Conservation (phyloP, 2,797 vertebrate species). For the Emys orbicularis region DNA sequence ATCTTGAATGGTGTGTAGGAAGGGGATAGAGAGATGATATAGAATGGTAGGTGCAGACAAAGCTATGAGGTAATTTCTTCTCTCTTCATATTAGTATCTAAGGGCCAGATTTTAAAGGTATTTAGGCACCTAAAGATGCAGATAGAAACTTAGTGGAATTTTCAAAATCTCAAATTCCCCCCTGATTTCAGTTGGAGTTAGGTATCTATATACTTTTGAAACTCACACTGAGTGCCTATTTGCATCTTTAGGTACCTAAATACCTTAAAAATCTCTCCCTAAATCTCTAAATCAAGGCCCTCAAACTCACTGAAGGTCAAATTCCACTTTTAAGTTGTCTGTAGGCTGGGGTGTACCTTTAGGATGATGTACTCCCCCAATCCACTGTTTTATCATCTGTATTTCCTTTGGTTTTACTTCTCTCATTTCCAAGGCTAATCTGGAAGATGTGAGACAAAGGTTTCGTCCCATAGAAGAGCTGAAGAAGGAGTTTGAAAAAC, state of each 20-base stretch:
- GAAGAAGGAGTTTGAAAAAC: conserved; percentile 90
- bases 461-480: conserved; percentile 91
- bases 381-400: background rate
- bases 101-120: background rate
- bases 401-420: conserved; percentile 16
- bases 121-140: background rate
- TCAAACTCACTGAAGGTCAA: background rate
- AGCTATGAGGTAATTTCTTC: background rate
- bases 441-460: conserved; percentile 77
- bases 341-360: background rate
- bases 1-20: background rate
- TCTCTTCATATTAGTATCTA: background rate
- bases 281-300: background rate
- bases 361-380: background rate
- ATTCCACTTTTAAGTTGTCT: background rate
- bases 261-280: background rate
- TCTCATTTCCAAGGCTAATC: conserved; percentile 68
- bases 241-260: background rate
- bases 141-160: background rate
- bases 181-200: background rate
- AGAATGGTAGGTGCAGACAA: background rate
- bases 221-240: background rate
- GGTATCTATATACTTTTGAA: background rate
- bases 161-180: background rate
- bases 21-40: rapidly evolving